These are phyloP conservation scores for Zoanthus solanderi DNA, from an alignment of 92 coral and sea anemone genomes.

Conservation along the genomic window DNA sequence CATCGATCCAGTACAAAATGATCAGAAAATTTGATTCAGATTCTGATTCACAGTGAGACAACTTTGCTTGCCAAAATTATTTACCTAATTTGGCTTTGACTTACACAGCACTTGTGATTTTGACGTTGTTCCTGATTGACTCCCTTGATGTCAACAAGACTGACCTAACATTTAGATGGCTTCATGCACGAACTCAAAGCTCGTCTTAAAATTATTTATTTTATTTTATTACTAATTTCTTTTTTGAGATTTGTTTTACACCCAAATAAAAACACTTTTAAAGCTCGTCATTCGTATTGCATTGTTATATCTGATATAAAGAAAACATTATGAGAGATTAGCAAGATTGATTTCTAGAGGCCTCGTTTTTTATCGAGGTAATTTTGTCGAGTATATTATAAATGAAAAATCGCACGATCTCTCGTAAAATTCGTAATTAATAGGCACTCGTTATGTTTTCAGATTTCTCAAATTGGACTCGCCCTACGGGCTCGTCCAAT, in stretches of 20 bases:
- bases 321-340: slow-evolving; percentile 13
- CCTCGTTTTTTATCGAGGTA: neutral
- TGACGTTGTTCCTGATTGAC: no score
- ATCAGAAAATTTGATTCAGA: no score
- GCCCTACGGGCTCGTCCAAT: no score
- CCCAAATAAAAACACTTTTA: slow-evolving; percentile 7
- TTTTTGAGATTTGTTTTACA: slow-evolving; percentile 10
- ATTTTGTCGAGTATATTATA: slow-evolving; percentile 19
- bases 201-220: neutral
- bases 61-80: no score
- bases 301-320: slow-evolving; percentile 24
- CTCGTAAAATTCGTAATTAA: slow-evolving; percentile 9
- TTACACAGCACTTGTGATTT: no score
- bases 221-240: slow-evolving; percentile 15
- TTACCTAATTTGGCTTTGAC: no score
- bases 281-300: slow-evolving; percentile 4
- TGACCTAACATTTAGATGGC: no score
- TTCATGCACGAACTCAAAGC: no score
- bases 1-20: no score
- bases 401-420: slow-evolving; percentile 15
- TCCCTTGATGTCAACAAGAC: no score
- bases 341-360: slow-evolving; percentile 23
- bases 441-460: slow-evolving; percentile 12
- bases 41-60: no score
- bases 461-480: neutral